phyloP scores from a whole-genome alignment of 1,140 invertebrate species.

The Drosophila sturtevanti region DNA sequence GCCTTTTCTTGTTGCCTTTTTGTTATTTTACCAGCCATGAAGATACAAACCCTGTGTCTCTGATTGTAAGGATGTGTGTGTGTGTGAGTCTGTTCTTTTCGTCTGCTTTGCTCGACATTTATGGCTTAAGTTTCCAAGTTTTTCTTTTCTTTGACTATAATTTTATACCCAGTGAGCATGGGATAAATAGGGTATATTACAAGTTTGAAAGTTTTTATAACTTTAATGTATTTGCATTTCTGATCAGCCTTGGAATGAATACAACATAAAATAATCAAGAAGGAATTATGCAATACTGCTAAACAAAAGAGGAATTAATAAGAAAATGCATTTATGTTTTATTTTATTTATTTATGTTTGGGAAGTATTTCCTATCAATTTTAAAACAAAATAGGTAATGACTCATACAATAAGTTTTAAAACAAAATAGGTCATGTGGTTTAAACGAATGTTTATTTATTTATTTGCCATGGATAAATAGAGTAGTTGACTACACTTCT shows the following conservation, averaged over 20 bases:
- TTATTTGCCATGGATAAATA: no score
- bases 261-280: no score
- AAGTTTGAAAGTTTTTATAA: background rate
- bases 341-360: no score
- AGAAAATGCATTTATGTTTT: no score
- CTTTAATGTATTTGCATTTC: background rate
- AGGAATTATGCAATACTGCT: no score
- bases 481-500: background rate
- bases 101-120: conserved; percentile 55
- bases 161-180: background rate
- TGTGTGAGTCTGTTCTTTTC: conserved; percentile 37
- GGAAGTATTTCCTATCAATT: no score
- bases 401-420: no score
- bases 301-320: no score
- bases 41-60: conserved; percentile 31
- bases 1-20: background rate
- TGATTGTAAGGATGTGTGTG: background rate
- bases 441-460: no score
- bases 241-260: no score
- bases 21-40: conserved; percentile 48
- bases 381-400: no score
- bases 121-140: conserved; percentile 67
- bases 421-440: no score
- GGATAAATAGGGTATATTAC: background rate
- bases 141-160: conserved; percentile 47